Base-by-base conservation (phyloP, 2,888 invertebrate genomes). In the Stegophylla sp. region DNA sequence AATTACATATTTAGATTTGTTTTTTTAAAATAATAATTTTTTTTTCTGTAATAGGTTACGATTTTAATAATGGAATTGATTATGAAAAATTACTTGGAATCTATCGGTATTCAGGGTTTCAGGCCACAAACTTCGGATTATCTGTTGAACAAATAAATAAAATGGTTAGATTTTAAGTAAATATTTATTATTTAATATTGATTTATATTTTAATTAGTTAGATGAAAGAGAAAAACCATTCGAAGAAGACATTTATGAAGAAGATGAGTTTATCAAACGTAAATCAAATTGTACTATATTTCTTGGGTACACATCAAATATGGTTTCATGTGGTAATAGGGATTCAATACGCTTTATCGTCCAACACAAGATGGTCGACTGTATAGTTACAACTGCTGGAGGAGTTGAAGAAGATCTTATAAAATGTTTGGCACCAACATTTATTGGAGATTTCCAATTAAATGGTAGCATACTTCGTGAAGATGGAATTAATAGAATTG, bases 371-470 rank as follows among this genome's bases (percentile, higher is more conserved):
- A 91, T 92, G 90, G 91, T 99, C 48, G 99, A 99, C 87, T 97
- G 97, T 86, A 90, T 99, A 83, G 98, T 99, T 0, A 95, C 98
- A 0, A 96, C 97, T 15, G 99, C 98, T 0, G 99, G 99, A 0
- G 99, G 99, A 0, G 90, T 99, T 0, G 99, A 99, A 87, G 99
- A 99, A 88, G 99, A 99, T 88, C 91, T 99, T 66, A 99, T 99
- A 63, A 99, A 99, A 89, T 99, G 99, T 86, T 88, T 99, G 77
- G 96, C 95, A 1, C 95, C 97, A 0, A 98, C 98, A 0, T 97
- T 91, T 85, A 86, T 99, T 73, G 99, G 98, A 0, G 94, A 96
- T 85, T 98, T 98, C 86, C 88, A 91, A 85, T 88, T 97, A 76
- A 90, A 91, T 84, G 98, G 97, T 0, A 91, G 91, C 86, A 88